Evolutionary conservation across 2,797 vertebrate genomes (phyloP).

Genomic region (Spea hammondii): DNA sequence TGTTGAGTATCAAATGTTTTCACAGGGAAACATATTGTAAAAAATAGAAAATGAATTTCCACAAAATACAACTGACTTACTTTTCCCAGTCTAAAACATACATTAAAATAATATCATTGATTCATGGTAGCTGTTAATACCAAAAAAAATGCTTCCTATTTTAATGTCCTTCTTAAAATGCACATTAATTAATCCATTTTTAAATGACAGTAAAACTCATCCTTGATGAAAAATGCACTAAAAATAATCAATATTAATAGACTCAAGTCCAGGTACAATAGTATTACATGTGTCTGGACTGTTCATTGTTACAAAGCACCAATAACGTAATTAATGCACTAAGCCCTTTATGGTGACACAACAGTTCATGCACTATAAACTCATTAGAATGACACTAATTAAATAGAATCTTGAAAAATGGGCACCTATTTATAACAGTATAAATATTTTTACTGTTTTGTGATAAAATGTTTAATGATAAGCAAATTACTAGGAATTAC

Average conservation of each 20-base stretch:
- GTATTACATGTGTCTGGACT: not conserved
- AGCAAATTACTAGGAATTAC: not conserved
- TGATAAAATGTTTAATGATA: not conserved
- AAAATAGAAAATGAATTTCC: not conserved
- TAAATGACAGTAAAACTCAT: not conserved
- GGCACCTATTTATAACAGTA: not conserved
- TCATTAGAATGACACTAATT: not conserved
- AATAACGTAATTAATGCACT: not conserved
- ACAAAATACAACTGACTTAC: not conserved
- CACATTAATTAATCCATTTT: not conserved
- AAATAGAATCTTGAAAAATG: not conserved
- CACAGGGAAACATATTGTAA: too few species aligned
- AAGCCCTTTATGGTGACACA: not conserved
- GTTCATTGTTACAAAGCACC: not conserved
- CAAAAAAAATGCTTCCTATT: not conserved
- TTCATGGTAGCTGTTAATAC: not conserved
- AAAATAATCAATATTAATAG: slow-evolving; percentile 8
- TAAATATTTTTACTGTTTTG: not conserved
- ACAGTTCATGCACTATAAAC: not conserved
- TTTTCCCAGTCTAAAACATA: not conserved
- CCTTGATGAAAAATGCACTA: not conserved
- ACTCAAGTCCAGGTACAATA: not conserved
- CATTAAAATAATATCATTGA: not conserved
- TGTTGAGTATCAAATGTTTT: too few species aligned
- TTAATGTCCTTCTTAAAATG: not conserved